Percentiles rank a stretch among this genome's conserved stretches.
Evolutionary conservation across 2,113 vertebrate species (phyloP).

Genomic region (Pygoscelis antarcticus): DNA sequence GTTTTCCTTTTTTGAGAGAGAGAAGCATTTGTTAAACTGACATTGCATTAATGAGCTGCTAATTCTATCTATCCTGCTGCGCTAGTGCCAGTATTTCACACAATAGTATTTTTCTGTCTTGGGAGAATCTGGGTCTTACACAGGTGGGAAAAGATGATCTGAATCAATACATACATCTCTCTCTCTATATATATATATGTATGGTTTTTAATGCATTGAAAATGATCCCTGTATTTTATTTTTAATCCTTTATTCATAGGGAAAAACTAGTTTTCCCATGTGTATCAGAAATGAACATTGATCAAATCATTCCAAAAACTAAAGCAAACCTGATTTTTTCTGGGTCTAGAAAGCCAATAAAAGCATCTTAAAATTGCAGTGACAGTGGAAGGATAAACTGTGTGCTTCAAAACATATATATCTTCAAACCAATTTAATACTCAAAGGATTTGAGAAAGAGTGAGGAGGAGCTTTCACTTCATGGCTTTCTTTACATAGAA

Average conservation of each 20-base stretch:
- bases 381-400: neutral
- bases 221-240: neutral
- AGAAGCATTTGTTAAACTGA: slow-evolving; percentile 14
- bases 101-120: neutral
- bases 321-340: neutral
- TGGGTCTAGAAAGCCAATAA: neutral
- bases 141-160: neutral
- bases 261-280: neutral
- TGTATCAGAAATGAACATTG: neutral
- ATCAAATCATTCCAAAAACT: neutral
- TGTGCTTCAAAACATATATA: neutral
- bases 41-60: slow-evolving; percentile 9
- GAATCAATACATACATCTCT: neutral
- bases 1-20: neutral
- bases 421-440: slow-evolving; percentile 15
- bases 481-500: neutral
- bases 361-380: neutral
- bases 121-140: neutral
- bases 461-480: neutral
- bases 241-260: neutral
- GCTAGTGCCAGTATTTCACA: neutral
- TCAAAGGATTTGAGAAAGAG: neutral
- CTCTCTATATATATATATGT: neutral
- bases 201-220: neutral
- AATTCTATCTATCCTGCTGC: neutral